These are phyloP conservation scores for Helleia helle DNA, from an alignment of 2,888 invertebrate species.

Conservation along the genomic window DNA sequence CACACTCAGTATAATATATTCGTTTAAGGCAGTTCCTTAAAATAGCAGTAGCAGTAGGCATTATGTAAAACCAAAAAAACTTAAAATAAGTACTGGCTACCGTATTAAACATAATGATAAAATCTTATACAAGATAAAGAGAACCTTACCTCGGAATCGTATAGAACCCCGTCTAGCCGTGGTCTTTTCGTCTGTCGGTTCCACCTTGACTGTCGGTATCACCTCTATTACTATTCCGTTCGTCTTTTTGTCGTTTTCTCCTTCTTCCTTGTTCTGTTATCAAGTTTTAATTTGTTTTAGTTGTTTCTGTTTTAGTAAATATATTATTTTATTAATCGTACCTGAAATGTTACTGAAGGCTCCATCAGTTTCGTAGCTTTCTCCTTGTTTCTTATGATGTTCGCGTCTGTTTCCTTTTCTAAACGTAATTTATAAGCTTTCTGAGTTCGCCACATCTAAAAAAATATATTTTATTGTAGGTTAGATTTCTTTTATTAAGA, in stretches of 20 bases:
- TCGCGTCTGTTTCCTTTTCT: conserved; percentile 84
- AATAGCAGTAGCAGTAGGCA: too few species aligned
- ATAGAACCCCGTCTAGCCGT: conserved; percentile 57
- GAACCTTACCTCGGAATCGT: conserved; percentile 77
- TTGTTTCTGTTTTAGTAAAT: too few species aligned
- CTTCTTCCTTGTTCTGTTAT: conserved; percentile 38
- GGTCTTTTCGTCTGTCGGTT: conserved; percentile 48
- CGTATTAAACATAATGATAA: too few species aligned
- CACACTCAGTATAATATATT: too few species aligned
- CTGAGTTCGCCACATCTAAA: conserved; percentile 81
- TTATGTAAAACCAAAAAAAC: too few species aligned
- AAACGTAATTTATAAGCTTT: conserved; percentile 81
- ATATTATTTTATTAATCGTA: too few species aligned
- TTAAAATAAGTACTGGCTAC: too few species aligned
- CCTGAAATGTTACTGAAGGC: conserved; percentile 72
- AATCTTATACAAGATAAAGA: too few species aligned
- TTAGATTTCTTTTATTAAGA: too few species aligned
- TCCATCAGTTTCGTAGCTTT: conserved; percentile 81
- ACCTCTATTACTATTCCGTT: conserved; percentile 52
- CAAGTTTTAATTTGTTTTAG: too few species aligned
- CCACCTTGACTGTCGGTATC: conserved; percentile 43
- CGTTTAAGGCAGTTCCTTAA: too few species aligned
- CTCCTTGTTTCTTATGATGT: conserved; percentile 81
- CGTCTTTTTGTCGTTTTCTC: conserved; percentile 41
- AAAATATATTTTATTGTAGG: conserved; percentile 8